A percentile compares a stretch with the other conserved stretches of the same genome.
Conservation (phyloP, 1,140 invertebrate genomes). For the Drosophila lacteicornis region DNA sequence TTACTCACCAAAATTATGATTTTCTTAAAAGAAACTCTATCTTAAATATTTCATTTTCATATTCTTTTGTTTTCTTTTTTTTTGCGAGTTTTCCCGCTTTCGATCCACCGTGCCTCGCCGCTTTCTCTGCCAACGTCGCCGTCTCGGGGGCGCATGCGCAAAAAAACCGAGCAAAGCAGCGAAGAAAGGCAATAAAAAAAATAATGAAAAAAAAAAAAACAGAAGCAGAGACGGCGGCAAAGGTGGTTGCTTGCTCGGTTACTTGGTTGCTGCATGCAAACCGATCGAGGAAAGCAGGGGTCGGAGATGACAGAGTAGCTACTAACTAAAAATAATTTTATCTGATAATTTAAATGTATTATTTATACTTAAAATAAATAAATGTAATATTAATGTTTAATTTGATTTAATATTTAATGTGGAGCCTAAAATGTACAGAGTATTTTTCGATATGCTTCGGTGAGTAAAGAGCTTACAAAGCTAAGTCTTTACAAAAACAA, state of each 20-base stretch:
- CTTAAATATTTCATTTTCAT: background rate
- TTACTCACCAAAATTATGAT: too few relatives aligned
- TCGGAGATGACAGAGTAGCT: constrained; percentile 7
- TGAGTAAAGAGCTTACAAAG: too few relatives aligned
- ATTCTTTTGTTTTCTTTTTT: too few relatives aligned
- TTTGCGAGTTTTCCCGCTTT: background rate
- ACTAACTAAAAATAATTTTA: background rate
- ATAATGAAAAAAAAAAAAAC: background rate
- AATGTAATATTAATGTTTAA: too few relatives aligned
- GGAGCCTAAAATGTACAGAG: too few relatives aligned
- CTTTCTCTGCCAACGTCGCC: constrained; percentile 9
- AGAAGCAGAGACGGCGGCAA: constrained; percentile 19
- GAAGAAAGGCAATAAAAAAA: constrained; percentile 28
- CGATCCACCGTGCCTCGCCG: constrained; percentile 18
- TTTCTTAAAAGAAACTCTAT: background rate
- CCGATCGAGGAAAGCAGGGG: constrained; percentile 10
- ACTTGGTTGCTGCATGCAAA: constrained; percentile 23
- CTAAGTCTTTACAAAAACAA: too few relatives aligned
- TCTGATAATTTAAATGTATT: too few relatives aligned
- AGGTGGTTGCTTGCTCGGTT: constrained; percentile 13
- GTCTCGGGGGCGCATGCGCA: constrained; percentile 39
- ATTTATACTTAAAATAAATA: too few relatives aligned
- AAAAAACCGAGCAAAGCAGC: constrained; percentile 33
- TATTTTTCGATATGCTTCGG: too few relatives aligned
- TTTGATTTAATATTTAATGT: background rate